phyloP scores from a whole-genome alignment of 2,888 invertebrate genomes.

The Epicampocera succincta region DNA sequence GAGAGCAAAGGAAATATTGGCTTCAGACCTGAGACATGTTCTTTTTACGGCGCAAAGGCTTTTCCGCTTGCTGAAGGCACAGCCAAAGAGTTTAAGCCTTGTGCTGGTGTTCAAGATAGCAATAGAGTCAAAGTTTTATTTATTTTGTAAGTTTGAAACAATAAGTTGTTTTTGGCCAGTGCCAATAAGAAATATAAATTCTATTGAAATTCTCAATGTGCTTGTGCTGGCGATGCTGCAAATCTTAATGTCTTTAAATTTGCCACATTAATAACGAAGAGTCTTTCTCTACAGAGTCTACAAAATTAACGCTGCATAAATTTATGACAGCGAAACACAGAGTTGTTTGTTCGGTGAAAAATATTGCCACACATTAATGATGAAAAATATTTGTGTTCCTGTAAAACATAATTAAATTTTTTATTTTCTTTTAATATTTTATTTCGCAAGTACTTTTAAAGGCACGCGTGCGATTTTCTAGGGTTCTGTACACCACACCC shows the following conservation, averaged over 20 bases:
- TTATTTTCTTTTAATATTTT: slow-evolving; percentile 15
- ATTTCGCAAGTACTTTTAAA: background rate
- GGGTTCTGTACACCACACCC: too few relatives aligned
- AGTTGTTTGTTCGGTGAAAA: slow-evolving; percentile 9
- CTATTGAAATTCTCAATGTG: background rate
- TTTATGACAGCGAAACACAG: slow-evolving; percentile 7
- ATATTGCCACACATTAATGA: slow-evolving; percentile 49
- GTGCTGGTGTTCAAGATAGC: slow-evolving; percentile 8
- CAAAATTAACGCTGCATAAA: slow-evolving; percentile 43
- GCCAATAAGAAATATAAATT: slow-evolving; percentile 9
- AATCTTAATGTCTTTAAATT: slow-evolving; percentile 43
- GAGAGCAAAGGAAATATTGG: slow-evolving; percentile 13
- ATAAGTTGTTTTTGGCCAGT: slow-evolving; percentile 47
- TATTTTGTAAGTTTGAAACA: slow-evolving; percentile 34
- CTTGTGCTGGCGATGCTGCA: background rate
- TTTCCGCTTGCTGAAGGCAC: background rate
- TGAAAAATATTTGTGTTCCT: slow-evolving; percentile 32
- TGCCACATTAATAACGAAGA: slow-evolving; percentile 7
- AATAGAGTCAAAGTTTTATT: slow-evolving; percentile 49
- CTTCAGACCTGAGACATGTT: background rate
- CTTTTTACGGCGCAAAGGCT: slow-evolving; percentile 15
- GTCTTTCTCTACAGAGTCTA: background rate
- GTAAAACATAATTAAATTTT: slow-evolving; percentile 56
- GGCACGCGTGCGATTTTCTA: too few relatives aligned
- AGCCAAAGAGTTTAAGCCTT: background rate